phyloP scores from a whole-genome alignment of 2,113 vertebrate genomes.

The Telmatochromis bifrenatus region DNA sequence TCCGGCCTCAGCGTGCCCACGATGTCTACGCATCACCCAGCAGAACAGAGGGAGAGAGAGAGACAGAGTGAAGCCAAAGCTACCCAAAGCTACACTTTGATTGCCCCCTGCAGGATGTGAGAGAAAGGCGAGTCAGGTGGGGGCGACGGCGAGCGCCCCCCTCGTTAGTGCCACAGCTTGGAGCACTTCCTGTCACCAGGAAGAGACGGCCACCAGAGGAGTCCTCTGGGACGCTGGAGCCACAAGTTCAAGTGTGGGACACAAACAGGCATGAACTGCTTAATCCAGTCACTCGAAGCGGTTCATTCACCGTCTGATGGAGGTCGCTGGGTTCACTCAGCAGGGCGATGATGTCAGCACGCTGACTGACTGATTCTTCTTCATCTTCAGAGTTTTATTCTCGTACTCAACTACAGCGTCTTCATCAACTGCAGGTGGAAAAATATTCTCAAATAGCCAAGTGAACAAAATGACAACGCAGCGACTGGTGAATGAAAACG shows the following conservation, averaged over 20 bases:
- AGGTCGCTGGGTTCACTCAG: background rate
- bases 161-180: background rate
- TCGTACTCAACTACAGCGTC: background rate
- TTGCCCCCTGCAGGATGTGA: background rate
- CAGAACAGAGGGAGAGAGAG: constrained; percentile 22
- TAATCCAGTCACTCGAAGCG: background rate
- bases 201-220: background rate
- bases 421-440: background rate
- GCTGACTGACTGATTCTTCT: background rate
- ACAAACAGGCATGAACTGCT: background rate
- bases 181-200: background rate
- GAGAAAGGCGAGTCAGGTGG: background rate
- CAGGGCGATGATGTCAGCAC: background rate
- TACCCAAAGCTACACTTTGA: constrained; percentile 52
- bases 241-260: background rate
- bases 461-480: background rate
- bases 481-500: background rate
- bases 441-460: background rate
- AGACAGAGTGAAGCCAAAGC: constrained; percentile 66
- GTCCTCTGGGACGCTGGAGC: background rate
- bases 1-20: constrained; percentile 97
- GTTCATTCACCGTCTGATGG: background rate
- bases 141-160: rapidly evolving
- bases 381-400: background rate
- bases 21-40: constrained; percentile 83